Percentiles rank a stretch among this genome's conserved stretches.
Evolutionary conservation across 2,797 vertebrate genomes (phyloP).

Genomic region (Onychomys torridus): DNA sequence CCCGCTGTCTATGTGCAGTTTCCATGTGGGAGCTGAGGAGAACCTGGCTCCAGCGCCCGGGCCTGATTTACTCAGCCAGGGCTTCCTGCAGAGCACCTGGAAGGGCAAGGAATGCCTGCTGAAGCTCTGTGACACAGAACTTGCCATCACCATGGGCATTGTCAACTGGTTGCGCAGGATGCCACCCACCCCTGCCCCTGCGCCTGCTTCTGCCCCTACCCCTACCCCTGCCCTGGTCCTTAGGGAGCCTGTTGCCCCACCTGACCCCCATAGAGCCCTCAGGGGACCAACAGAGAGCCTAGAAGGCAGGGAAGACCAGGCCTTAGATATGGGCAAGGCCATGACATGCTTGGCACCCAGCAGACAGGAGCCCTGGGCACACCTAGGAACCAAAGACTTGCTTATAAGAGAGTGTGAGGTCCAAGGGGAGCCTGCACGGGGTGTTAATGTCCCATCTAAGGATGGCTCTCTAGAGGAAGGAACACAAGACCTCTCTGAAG

Average conservation of each 20-base stretch:
- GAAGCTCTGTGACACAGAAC: conserved; percentile 92
- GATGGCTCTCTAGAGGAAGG: conserved; percentile 68
- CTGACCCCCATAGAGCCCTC: background rate
- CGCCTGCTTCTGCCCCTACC: conserved; percentile 36
- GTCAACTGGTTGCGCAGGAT: conserved; percentile 90
- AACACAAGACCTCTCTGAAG: background rate
- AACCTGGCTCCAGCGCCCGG: conserved; percentile 89
- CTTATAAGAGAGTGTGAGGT: conserved; percentile 10
- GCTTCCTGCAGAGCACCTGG: conserved; percentile 91
- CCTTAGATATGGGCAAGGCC: background rate
- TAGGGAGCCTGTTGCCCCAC: background rate
- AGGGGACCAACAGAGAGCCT: background rate
- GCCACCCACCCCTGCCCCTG: conserved; percentile 65
- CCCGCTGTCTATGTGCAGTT: conserved; percentile 92
- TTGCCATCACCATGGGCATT: conserved; percentile 92
- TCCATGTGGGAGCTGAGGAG: conserved; percentile 92
- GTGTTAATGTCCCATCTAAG: conserved; percentile 71
- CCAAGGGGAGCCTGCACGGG: background rate
- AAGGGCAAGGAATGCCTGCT: conserved; percentile 92
- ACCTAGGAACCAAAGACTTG: background rate
- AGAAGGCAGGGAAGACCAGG: background rate
- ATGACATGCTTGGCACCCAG: background rate
- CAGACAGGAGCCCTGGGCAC: conserved; percentile 31
- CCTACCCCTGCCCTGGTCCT: conserved; percentile 66
- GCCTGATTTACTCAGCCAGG: conserved; percentile 89